Percentiles rank a stretch among this genome's conserved stretches.
These are phyloP conservation scores for Sebastes matsubarae DNA, from an alignment of 2,797 vertebrate genomes.

Conservation along the genomic window DNA sequence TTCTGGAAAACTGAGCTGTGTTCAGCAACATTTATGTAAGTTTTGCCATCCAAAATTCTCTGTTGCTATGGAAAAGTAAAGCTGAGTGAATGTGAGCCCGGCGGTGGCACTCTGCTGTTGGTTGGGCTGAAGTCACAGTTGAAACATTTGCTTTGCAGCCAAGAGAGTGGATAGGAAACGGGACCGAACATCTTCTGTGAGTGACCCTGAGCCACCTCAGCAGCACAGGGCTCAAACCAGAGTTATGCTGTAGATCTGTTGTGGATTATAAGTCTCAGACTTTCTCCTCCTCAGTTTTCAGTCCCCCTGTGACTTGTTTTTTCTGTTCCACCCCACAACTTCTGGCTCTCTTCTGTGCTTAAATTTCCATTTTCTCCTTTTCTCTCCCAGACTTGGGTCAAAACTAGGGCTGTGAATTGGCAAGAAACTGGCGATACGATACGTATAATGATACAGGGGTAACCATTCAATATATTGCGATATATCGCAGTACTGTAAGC, in stretches of 20 bases:
- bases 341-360: background rate
- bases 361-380: background rate
- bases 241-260: background rate
- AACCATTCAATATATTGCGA: too few species aligned
- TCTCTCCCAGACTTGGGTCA: background rate
- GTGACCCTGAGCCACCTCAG: slow-evolving; percentile 12
- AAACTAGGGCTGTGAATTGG: too few species aligned
- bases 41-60: background rate
- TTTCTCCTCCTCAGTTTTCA: background rate
- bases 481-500: too few species aligned
- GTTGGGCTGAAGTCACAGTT: slow-evolving; percentile 14
- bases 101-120: background rate
- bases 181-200: slow-evolving; percentile 19
- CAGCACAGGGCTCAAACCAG: background rate
- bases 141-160: slow-evolving; percentile 17
- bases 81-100: background rate
- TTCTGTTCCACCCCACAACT: background rate
- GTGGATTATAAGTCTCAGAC: background rate
- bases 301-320: background rate
- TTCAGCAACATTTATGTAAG: slow-evolving; percentile 9
- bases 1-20: slow-evolving; percentile 26
- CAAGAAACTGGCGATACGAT: too few species aligned
- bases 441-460: too few species aligned
- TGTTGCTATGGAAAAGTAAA: slow-evolving; percentile 28
- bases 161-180: slow-evolving; percentile 28